phyloP scores from a whole-genome alignment of 2,888 invertebrate genomes.

The Ormyrus labotus region DNA sequence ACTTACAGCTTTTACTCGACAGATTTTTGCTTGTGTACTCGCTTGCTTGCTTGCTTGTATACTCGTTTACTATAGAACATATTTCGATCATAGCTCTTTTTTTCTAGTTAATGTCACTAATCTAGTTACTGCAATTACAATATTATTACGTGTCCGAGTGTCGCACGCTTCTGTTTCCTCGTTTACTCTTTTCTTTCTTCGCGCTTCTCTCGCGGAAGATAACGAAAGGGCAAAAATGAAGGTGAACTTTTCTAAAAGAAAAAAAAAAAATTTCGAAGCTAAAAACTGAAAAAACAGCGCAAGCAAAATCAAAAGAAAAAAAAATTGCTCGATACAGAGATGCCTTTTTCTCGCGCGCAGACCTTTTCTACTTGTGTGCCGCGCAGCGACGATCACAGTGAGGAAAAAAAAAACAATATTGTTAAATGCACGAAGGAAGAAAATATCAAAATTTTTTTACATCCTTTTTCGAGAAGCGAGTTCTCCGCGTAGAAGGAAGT shows the following conservation, averaged over 20 bases:
- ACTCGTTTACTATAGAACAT: slow-evolving; percentile 51
- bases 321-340: slow-evolving; percentile 45
- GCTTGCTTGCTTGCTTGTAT: slow-evolving; percentile 60
- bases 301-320: background rate
- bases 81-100: slow-evolving; percentile 42
- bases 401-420: background rate
- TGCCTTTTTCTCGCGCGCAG: slow-evolving; percentile 48
- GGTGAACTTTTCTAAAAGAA: slow-evolving; percentile 43
- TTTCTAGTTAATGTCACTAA: slow-evolving; percentile 53
- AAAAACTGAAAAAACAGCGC: background rate
- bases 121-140: slow-evolving; percentile 38
- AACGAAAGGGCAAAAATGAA: slow-evolving; percentile 52
- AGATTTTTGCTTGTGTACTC: slow-evolving; percentile 58
- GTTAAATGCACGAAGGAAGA: too few species aligned
- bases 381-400: slow-evolving; percentile 15
- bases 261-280: slow-evolving; percentile 1
- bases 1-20: slow-evolving; percentile 39
- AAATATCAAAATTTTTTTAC: too few species aligned
- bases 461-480: background rate
- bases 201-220: slow-evolving; percentile 24
- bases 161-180: slow-evolving; percentile 46
- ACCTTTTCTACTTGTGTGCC: slow-evolving; percentile 37
- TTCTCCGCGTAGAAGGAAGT: background rate
- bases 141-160: slow-evolving; percentile 41
- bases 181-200: slow-evolving; percentile 52